Conservation (phyloP, 2,888 invertebrate genomes). For the Phoenoteleia sp. region DNA sequence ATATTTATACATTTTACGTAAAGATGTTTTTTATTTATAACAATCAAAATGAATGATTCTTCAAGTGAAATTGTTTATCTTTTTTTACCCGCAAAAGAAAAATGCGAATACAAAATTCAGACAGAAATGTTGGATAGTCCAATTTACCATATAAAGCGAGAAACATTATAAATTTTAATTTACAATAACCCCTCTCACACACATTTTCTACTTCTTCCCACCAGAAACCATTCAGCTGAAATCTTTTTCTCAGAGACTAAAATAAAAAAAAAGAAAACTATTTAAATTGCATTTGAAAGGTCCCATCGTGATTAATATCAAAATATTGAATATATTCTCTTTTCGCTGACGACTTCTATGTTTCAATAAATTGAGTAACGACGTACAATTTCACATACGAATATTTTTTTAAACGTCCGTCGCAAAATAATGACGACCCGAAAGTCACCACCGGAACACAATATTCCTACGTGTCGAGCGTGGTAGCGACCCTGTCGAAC, state of each 20-base stretch:
- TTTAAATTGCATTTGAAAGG: slow-evolving; percentile 51
- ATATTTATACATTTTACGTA: too few species aligned
- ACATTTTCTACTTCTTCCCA: too few species aligned
- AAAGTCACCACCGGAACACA: slow-evolving; percentile 74
- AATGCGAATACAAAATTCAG: too few species aligned
- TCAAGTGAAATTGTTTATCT: too few species aligned
- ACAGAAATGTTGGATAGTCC: too few species aligned
- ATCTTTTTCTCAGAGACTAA: neutral
- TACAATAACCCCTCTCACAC: too few species aligned
- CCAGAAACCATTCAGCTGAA: too few species aligned
- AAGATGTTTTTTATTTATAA: too few species aligned
- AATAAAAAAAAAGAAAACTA: slow-evolving; percentile 4
- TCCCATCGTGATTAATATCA: slow-evolving; percentile 61
- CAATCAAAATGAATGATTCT: too few species aligned
- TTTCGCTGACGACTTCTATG: slow-evolving; percentile 71
- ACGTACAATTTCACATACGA: slow-evolving; percentile 70
- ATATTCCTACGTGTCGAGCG: slow-evolving; percentile 70
- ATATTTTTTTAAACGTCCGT: slow-evolving; percentile 73
- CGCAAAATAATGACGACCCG: slow-evolving; percentile 72
- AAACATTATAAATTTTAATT: too few species aligned
- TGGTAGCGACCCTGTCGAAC: slow-evolving; percentile 79
- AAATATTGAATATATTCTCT: slow-evolving; percentile 69
- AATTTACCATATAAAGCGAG: too few species aligned
- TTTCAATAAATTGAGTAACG: slow-evolving; percentile 70
- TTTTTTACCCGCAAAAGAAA: too few species aligned